Conservation (phyloP, 2,888 invertebrate species). For the Celastrina argiolus region DNA sequence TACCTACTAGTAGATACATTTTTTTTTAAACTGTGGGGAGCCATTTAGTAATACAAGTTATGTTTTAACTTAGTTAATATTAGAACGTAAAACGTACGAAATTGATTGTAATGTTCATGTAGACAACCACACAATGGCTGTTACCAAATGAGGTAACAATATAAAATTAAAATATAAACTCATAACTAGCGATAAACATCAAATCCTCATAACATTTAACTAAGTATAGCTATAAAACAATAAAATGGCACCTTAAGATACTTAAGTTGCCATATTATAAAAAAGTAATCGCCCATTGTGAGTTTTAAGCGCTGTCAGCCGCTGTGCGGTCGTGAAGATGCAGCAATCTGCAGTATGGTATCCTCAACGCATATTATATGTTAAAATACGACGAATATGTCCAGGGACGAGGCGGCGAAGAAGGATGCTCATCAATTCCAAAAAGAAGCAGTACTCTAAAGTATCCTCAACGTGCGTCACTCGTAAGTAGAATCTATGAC, state of each 20-base stretch:
- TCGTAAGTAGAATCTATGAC: no score
- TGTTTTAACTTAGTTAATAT: no score
- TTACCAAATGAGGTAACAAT: background rate
- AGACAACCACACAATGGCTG: background rate
- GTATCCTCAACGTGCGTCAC: no score
- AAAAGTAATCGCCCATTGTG: background rate
- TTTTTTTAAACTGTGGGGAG: no score
- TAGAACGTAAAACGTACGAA: background rate
- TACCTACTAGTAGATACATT: no score
- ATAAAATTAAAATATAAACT: background rate
- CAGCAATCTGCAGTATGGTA: no score
- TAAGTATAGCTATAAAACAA: background rate
- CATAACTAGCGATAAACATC: background rate
- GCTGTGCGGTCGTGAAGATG: background rate
- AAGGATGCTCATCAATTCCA: no score
- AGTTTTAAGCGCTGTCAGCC: background rate
- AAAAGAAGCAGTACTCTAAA: no score
- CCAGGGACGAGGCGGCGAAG: no score
- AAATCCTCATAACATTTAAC: background rate
- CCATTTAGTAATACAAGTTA: no score
- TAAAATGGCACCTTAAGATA: background rate
- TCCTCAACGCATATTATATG: no score
- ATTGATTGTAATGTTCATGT: background rate
- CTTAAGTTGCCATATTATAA: background rate
- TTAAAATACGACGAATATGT: no score